Percentiles rank a stretch among this genome's conserved stretches.
phyloP scores from a whole-genome alignment of 2,113 vertebrate species.

The Pachypanchax playfairii region DNA sequence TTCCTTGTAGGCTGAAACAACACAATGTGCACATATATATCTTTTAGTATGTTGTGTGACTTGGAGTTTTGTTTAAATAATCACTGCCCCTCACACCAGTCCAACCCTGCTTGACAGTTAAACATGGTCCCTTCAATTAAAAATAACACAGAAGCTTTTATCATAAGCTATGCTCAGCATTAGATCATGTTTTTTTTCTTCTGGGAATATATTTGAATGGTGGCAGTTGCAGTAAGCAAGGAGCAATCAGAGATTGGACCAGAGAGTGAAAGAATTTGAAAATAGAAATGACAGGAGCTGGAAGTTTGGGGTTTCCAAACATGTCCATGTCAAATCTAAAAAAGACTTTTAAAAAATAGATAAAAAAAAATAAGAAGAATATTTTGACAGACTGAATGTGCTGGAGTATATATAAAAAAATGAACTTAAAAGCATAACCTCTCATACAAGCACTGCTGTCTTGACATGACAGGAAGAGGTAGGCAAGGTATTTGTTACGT shows the following conservation, averaged over 20 bases:
- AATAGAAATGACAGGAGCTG: conserved; percentile 18
- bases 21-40: no score
- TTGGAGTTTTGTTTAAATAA: no score
- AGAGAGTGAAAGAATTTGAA: conserved; percentile 3
- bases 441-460: conserved; percentile 1
- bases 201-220: neutral
- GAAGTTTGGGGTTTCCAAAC: conserved; percentile 9
- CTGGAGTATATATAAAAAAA: conserved; percentile 7
- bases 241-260: neutral
- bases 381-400: neutral
- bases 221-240: neutral
- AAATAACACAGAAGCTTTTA: no score
- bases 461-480: conserved; percentile 23
- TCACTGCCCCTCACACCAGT: no score
- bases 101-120: no score
- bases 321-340: conserved; percentile 9
- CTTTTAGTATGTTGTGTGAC: no score
- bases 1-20: no score
- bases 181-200: no score
- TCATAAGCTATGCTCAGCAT: no score
- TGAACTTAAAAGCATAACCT: neutral
- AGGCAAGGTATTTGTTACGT: conserved; percentile 32
- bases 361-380: neutral
- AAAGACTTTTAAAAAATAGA: neutral
- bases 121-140: no score